These are phyloP conservation scores for Carabus problematicus DNA, from an alignment of 2,888 invertebrate genomes.

Conservation along the genomic window DNA sequence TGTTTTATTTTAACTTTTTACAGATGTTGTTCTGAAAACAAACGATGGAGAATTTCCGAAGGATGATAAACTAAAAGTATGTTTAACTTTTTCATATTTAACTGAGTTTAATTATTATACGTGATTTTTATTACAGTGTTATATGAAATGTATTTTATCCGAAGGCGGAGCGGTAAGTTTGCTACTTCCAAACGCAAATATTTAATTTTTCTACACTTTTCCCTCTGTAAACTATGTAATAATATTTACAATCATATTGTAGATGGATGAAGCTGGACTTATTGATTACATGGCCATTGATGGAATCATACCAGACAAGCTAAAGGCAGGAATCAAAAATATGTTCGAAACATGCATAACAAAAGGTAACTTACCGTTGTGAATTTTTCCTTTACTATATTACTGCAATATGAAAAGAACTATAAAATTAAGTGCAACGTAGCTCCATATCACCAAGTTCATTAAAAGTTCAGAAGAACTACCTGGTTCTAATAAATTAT, in stretches of 20 bases:
- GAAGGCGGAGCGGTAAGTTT: slow-evolving; percentile 46
- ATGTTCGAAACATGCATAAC: slow-evolving; percentile 31
- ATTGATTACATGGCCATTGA: slow-evolving; percentile 28
- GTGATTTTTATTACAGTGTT: slow-evolving; percentile 45
- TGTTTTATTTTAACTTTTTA: slow-evolving; percentile 8
- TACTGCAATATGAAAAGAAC: too few species aligned
- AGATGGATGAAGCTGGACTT: slow-evolving; percentile 35
- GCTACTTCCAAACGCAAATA: neutral
- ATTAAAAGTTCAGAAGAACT: too few species aligned
- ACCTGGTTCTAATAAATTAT: too few species aligned
- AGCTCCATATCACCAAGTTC: too few species aligned
- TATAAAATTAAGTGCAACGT: too few species aligned
- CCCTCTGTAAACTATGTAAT: neutral
- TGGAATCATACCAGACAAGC: slow-evolving; percentile 20
- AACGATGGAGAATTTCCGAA: slow-evolving; percentile 40
- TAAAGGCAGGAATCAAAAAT: slow-evolving; percentile 27
- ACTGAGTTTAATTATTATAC: neutral
- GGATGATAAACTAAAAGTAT: slow-evolving; percentile 44
- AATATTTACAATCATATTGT: slow-evolving; percentile 7
- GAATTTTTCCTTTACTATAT: too few species aligned
- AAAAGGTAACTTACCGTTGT: slow-evolving; percentile 14
- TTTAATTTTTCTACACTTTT: neutral
- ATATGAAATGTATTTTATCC: slow-evolving; percentile 45
- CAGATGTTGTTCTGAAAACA: slow-evolving; percentile 38
- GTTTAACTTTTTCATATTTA: slow-evolving; percentile 3